phyloP scores from a whole-genome alignment of 2,888 invertebrate species.

The Acrobasis suavella region DNA sequence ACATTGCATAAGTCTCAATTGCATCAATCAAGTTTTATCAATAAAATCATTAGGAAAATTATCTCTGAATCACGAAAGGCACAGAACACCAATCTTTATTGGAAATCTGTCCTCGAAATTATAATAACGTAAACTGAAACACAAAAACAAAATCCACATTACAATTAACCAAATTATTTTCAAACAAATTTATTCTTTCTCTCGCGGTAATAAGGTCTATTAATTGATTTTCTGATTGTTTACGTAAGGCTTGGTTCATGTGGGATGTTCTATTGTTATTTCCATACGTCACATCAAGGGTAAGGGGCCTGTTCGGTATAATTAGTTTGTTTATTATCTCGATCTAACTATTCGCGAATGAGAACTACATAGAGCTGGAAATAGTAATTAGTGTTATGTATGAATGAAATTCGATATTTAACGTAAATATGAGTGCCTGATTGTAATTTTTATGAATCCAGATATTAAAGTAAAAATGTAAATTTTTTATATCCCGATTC shows the following conservation, averaged over 20 bases:
- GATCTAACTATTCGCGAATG: slow-evolving; percentile 53
- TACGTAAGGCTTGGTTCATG: slow-evolving; percentile 27
- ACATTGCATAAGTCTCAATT: neutral
- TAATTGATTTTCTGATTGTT: neutral
- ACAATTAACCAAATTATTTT: neutral
- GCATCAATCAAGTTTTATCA: slow-evolving; percentile 31
- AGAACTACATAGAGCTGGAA: slow-evolving; percentile 38
- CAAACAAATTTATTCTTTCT: slow-evolving; percentile 26
- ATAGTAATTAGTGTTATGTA: neutral
- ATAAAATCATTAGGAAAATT: slow-evolving; percentile 39
- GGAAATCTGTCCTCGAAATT: slow-evolving; percentile 53
- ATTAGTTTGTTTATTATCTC: slow-evolving; percentile 69
- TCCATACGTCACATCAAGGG: slow-evolving; percentile 61
- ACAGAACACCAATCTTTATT: slow-evolving; percentile 46
- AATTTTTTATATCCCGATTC: no score
- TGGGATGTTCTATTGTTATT: slow-evolving; percentile 50
- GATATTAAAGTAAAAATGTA: no score
- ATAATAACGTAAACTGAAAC: slow-evolving; percentile 48
- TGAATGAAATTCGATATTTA: neutral
- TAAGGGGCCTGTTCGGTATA: slow-evolving; percentile 58
- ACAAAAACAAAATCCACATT: slow-evolving; percentile 27
- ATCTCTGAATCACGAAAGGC: slow-evolving; percentile 36
- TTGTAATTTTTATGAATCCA: no score
- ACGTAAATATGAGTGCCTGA: no score
- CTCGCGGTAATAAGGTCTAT: neutral